Base-by-base conservation (phyloP, 2,888 invertebrate species). In the Iselma pallidipennis region DNA sequence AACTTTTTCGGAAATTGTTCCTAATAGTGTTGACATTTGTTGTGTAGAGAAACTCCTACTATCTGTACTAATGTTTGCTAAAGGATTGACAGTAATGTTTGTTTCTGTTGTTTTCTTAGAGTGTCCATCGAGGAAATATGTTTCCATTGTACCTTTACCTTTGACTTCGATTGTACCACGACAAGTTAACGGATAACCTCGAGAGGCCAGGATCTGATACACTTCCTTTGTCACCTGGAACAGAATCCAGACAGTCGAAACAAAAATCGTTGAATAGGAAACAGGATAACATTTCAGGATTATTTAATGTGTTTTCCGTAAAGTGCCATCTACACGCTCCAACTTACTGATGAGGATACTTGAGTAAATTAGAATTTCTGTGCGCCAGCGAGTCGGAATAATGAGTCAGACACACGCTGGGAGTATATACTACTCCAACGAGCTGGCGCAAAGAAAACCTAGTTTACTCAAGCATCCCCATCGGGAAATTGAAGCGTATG, bases 91-190 rank as follows among this genome's bases (percentile, higher is more conserved):
- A 49, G 75, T 82, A 31, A 82, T 78, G 58, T 82, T 81, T 48
- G 80, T 73, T 37, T 72, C 72, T 0, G 21, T 55, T 59, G 62
- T 55, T 29, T 69, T 74, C 54, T 73, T 72, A 23, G 71, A 68
- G 58, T 76, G 76, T 31, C 81, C 82, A 33, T 82, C 81, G 55
- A 94, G 84, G 80, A 95, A 94, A 82, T 91, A 96, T 0, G 96
- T 96, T 66, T 94, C 87, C 96, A 96, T 96, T 69, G 93, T 91
- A 19, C 96, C 96, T 81, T 96, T 96, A 58, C 96, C 96, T 82
- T 96, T 97, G 12, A 97, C 96, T 75, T 92, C 90, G 55, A 97
- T 90, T 64, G 88, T 88, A 16, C 96, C 97, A 4, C 97, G 88
- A 80, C 95, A 95, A 26, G 88, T 89, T 45, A 96, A 84, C 37